These are phyloP conservation scores for Brachyopa scutellaris DNA, from an alignment of 2,888 invertebrate genomes.

Conservation along the genomic window DNA sequence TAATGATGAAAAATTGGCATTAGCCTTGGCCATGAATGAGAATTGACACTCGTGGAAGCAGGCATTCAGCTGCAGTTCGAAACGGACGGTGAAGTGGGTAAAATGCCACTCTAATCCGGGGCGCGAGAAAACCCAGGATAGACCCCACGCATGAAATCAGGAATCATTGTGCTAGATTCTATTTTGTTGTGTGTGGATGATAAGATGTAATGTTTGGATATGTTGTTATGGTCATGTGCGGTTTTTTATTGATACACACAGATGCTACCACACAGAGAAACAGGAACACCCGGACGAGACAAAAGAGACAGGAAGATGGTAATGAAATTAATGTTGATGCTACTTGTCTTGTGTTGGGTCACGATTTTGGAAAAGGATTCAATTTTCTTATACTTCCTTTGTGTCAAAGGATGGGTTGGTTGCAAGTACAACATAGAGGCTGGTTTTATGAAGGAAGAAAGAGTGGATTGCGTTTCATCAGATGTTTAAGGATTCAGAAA, in stretches of 20 bases:
- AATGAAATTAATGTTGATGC: slow-evolving; percentile 47
- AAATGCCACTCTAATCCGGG: slow-evolving; percentile 47
- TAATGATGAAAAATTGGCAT: slow-evolving; percentile 72
- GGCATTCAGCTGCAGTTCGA: slow-evolving; percentile 36
- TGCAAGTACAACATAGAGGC: too few relatives aligned
- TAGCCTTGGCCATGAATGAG: slow-evolving; percentile 68
- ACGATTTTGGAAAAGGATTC: slow-evolving; percentile 58
- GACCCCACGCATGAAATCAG: slow-evolving; percentile 69
- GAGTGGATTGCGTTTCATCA: too few relatives aligned
- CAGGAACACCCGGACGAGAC: too few relatives aligned
- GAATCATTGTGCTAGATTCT: slow-evolving; percentile 66
- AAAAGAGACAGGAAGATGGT: too few relatives aligned
- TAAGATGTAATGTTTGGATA: slow-evolving; percentile 46
- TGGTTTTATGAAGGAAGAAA: too few relatives aligned
- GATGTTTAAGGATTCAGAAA: too few relatives aligned
- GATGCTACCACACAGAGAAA: too few relatives aligned
- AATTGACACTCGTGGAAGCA: slow-evolving; percentile 64
- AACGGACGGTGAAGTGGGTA: slow-evolving; percentile 1
- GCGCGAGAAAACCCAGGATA: slow-evolving; percentile 16
- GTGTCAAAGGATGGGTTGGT: slow-evolving; percentile 31
- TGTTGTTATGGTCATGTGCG: slow-evolving; percentile 65
- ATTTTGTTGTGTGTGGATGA: slow-evolving; percentile 63
- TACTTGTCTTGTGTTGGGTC: slow-evolving; percentile 56
- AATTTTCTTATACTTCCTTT: slow-evolving; percentile 17
- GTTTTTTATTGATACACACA: slow-evolving; percentile 37